Percentiles rank a stretch among this genome's conserved stretches.
Evolutionary conservation across 2,888 invertebrate genomes (phyloP).

Genomic region (Epinotia ramella): DNA sequence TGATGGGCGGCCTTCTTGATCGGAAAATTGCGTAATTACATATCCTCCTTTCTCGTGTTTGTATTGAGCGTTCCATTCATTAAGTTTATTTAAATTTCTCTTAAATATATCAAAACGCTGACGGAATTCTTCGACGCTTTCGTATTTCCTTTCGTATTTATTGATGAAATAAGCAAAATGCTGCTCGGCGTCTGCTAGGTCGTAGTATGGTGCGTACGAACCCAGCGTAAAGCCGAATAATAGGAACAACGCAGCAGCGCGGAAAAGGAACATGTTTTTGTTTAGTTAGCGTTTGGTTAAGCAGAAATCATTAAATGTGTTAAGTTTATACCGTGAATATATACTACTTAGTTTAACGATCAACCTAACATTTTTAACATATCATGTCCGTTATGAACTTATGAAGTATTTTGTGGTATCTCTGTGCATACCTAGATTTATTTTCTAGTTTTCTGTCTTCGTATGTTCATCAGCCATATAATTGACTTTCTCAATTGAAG

Average conservation of each 20-base stretch:
- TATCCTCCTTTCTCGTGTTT: neutral
- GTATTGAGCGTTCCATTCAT: neutral
- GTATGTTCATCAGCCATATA: too few relatives aligned
- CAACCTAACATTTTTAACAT: too few relatives aligned
- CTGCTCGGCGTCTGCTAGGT: conserved; percentile 13
- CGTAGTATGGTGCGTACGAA: conserved; percentile 1
- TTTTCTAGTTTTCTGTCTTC: too few relatives aligned
- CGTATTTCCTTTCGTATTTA: conserved; percentile 14
- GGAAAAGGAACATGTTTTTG: neutral
- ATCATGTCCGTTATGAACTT: too few relatives aligned
- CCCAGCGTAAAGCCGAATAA: conserved; percentile 3
- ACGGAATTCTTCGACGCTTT: neutral
- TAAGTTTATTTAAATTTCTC: neutral
- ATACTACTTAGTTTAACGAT: too few relatives aligned
- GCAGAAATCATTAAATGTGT: too few relatives aligned
- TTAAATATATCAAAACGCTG: neutral
- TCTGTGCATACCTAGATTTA: too few relatives aligned
- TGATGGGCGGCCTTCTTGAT: neutral
- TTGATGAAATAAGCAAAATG: conserved; percentile 8
- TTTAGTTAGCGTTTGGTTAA: neutral
- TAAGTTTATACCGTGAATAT: too few relatives aligned
- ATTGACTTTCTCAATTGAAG: too few relatives aligned
- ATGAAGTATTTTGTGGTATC: too few relatives aligned
- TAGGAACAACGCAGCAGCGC: conserved; percentile 3
- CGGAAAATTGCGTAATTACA: neutral